phyloP scores from a whole-genome alignment of 2,797 vertebrate genomes.

The Eulemur rubriventer region DNA sequence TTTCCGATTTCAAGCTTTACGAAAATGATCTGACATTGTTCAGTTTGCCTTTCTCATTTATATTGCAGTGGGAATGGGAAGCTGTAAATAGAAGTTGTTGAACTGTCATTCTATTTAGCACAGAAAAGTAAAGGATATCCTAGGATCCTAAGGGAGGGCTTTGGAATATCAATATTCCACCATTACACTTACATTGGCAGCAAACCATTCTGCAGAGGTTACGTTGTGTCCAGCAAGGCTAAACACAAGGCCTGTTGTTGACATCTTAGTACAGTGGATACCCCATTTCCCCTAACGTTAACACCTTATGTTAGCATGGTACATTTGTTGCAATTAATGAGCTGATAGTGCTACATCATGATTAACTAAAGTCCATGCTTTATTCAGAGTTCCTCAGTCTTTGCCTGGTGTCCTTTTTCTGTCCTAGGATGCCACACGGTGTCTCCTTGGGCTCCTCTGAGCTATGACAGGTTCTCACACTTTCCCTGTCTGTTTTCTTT shows the following conservation, averaged over 20 bases:
- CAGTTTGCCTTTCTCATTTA: rapidly evolving
- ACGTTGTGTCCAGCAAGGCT: background rate
- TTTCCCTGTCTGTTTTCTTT: background rate
- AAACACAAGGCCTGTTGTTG: background rate
- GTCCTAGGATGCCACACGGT: rapidly evolving
- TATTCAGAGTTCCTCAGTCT: too few species aligned
- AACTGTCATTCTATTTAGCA: background rate
- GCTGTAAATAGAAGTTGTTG: too few species aligned
- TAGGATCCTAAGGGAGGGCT: background rate
- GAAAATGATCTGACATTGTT: rapidly evolving
- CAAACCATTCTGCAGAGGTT: background rate
- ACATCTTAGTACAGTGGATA: background rate
- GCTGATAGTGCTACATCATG: background rate
- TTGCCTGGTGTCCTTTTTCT: background rate
- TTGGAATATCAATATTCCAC: background rate
- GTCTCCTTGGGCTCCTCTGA: background rate
- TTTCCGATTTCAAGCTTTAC: background rate
- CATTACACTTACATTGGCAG: rapidly evolving
- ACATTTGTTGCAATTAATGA: rapidly evolving
- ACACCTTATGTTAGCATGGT: too few species aligned
- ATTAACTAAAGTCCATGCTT: background rate
- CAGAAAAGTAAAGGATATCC: background rate
- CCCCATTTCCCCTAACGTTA: background rate
- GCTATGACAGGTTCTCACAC: background rate
- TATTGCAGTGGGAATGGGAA: rapidly evolving